Evolutionary conservation across 2,888 invertebrate genomes (phyloP), one percentile per base, ranked within the genome.

Genomic region (Mesopsocus fuscifrons): DNA sequence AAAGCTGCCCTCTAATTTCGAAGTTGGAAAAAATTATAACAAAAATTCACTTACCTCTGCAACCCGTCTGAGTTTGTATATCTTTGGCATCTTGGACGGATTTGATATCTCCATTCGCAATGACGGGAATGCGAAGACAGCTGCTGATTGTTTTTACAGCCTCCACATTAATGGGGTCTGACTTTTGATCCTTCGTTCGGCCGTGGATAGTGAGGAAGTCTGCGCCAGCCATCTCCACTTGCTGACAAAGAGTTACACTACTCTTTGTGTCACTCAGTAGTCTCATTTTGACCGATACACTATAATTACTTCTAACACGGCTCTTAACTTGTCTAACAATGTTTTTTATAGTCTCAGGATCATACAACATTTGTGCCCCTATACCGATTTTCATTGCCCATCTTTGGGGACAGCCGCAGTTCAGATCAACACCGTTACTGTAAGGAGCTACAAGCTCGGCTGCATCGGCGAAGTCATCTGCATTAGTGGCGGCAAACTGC

Each of bases 341-440:
- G 52, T 88, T 85, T 49, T 74, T 71, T 3, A 97, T 72, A 8
- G 77, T 53, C 55, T 95, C 80, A 4, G 95, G 94, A 50, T 82
- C 75, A 8, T 72, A 72, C 16, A 95, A 61, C 49, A 95, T 61
- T 46, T 78, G 74, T 54, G 84, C 84, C 1, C 95, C 95, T 57
- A 85, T 81, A 3, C 89, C 89, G 56, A 87, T 83, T 50, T 80
- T 73, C 61, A 85, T 78, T 0, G 94, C 94, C 94, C 94, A 95
- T 50, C 76, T 67, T 61, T 97, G 97, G 1, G 97, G 97, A 53
- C 97, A 97, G 1, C 97, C 97, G 66, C 97, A 97, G 59, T 97
- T 97, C 26, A 97, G 64, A 64, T 97, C 97, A 2, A 94, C 80
- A 4, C 97, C 97, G 66, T 85, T 80, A 43, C 81, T 75, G 64